Evolutionary conservation across 2,797 vertebrate species (phyloP), one percentile per base, ranked within the genome.

Genomic region (Protonibea diacanthus): DNA sequence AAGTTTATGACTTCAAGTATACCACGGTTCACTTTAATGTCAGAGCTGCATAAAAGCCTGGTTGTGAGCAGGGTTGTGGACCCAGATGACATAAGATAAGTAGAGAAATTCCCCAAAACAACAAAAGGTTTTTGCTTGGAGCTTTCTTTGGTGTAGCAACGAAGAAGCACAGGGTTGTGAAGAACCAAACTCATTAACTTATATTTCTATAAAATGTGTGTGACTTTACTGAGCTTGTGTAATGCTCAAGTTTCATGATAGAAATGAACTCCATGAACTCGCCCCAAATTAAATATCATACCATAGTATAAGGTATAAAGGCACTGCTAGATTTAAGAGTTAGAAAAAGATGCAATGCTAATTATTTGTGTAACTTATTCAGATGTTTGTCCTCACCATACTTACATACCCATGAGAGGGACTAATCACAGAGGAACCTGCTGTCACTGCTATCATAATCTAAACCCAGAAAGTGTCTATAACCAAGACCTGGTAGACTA

Each of bases 401-500:
- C 63, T 71, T 33, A 33, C 29, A 38, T 38, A 38, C 55, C 76
- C 6, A 25, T 47, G 74, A 76, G 71, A 60, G 17, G 38, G 29
- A 62, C 56, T 62, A 77, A 80, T 74, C 76, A 72, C 53, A 81
- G 57, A 84, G 81, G 71, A 83, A 75, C 60, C 56, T 63, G 73
- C 83, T 68, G 80, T 86, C 82, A 78, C 67, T 75, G 80, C 74
- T 85, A 82, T 86, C 83, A 83, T 83, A 81, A 61, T 90, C 78
- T 61, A 79, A 87, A 85, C 76, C 78, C 79, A 84, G 58, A 77
- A 78, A 83, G 86, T 87, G 84, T 69, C 78, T 76, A 74, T 67
- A 90, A 83, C 80, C 80, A 79, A 81, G 88, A 86, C 88, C 83
- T 86, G 55, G 14, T n/a, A 5, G 79, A 93, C 91, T 82, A 92